Evolutionary conservation across 2,888 invertebrate genomes (phyloP).

Genomic region (Philopedon plagiatum): DNA sequence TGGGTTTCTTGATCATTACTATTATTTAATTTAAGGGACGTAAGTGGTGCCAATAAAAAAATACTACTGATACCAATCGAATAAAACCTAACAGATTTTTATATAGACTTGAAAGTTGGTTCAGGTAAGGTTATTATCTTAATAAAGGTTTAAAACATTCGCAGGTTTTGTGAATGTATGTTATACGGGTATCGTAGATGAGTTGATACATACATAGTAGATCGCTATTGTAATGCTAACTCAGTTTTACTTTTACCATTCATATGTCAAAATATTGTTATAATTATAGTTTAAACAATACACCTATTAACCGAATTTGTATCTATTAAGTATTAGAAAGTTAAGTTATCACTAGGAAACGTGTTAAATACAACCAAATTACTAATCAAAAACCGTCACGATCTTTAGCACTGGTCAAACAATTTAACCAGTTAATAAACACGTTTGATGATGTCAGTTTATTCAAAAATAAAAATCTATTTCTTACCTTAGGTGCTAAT

Average conservation of each 20-base stretch:
- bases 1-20: too few species aligned
- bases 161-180: too few species aligned
- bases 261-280: not conserved
- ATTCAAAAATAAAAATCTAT: conserved; percentile 10
- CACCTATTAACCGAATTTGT: not conserved
- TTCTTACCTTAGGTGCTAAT: conserved; percentile 44
- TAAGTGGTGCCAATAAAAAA: too few species aligned
- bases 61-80: too few species aligned
- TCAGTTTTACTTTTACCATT: not conserved
- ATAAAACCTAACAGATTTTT: too few species aligned
- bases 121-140: too few species aligned
- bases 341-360: not conserved
- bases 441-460: conserved; percentile 30
- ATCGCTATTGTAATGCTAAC: too few species aligned
- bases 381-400: conserved; percentile 11
- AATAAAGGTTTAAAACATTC: too few species aligned
- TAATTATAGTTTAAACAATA: not conserved
- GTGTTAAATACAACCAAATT: not conserved
- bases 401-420: conserved; percentile 3
- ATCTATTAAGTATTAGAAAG: conserved; percentile 7
- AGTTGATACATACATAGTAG: too few species aligned
- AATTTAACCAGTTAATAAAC: conserved; percentile 27
- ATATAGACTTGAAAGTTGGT: too few species aligned
- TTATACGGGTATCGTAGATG: too few species aligned
- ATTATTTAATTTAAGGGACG: too few species aligned